Percentiles rank a stretch among this genome's conserved stretches.
phyloP scores from a whole-genome alignment of 2,888 invertebrate species.

The Pseudococcus longispinus region DNA sequence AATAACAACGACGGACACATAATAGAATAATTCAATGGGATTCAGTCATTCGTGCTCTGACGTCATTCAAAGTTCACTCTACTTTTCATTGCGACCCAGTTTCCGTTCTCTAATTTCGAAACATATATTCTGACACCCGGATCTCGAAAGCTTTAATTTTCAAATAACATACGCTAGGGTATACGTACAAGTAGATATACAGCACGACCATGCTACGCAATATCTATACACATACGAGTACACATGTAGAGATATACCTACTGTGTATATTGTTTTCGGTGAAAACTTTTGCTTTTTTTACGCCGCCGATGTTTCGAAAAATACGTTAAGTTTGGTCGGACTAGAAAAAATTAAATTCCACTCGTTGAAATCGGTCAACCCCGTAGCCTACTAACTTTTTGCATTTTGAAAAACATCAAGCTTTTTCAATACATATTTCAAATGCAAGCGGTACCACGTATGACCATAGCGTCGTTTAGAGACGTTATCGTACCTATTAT shows the following conservation, averaged over 20 bases:
- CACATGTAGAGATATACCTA: not conserved
- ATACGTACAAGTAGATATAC: not conserved
- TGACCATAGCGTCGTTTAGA: not conserved
- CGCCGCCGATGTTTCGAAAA: not conserved
- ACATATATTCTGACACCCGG: conserved; percentile 38
- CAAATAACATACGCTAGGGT: conserved; percentile 24
- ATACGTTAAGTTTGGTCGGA: not conserved
- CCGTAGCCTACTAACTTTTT: not conserved
- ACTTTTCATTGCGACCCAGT: conserved; percentile 46
- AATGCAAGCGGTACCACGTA: not conserved
- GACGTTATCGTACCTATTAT: not conserved
- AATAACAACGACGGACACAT: conserved; percentile 15
- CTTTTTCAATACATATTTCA: not conserved
- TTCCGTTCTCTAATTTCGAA: conserved; percentile 40
- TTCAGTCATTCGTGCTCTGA: conserved; percentile 29
- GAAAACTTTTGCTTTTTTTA: not conserved
- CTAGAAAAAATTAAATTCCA: conserved; percentile 8
- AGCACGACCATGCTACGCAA: not conserved
- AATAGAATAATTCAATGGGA: conserved; percentile 37
- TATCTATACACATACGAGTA: not conserved
- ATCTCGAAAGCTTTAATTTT: conserved; percentile 39
- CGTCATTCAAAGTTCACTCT: conserved; percentile 45
- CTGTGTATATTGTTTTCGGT: not conserved
- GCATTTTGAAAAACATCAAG: not conserved
- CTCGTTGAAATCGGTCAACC: not conserved